Evolutionary conservation across 2,888 invertebrate species (phyloP).

Genomic region (Phoenoteleia sp.): DNA sequence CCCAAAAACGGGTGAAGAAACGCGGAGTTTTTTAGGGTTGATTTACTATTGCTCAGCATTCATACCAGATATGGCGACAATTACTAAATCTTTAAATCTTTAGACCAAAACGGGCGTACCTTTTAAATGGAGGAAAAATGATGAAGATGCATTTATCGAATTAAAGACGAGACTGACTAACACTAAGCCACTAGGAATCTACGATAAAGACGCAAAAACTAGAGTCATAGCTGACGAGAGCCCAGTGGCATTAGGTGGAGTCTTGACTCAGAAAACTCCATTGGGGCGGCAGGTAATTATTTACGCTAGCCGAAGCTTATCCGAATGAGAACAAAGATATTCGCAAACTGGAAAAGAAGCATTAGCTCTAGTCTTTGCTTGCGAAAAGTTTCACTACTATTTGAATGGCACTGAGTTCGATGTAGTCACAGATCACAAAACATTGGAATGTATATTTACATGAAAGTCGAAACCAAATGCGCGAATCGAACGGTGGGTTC

Average conservation of each 20-base stretch:
- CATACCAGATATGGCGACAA: conserved; percentile 74
- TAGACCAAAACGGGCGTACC: conserved; percentile 15
- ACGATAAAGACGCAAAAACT: conserved; percentile 77
- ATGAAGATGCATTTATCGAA: conserved; percentile 32
- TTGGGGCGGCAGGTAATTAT: conserved; percentile 80
- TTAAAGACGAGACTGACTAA: conserved; percentile 55
- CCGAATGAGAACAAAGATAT: conserved; percentile 80
- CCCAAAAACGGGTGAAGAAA: too few species aligned
- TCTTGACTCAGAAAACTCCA: conserved; percentile 77
- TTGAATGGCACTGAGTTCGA: conserved; percentile 84
- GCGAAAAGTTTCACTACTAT: conserved; percentile 82
- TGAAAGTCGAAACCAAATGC: conserved; percentile 67
- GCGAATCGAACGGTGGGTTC: conserved; percentile 77
- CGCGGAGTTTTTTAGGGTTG: conserved; percentile 62
- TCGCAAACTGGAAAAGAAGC: conserved; percentile 77
- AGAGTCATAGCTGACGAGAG: conserved; percentile 82
- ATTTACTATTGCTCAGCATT: conserved; percentile 75
- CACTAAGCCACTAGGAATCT: conserved; percentile 77
- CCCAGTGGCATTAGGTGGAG: conserved; percentile 80
- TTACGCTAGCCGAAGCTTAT: conserved; percentile 83
- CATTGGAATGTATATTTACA: conserved; percentile 79
- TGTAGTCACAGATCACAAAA: conserved; percentile 77
- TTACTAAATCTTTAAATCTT: conserved; percentile 75
- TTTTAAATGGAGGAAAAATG: conserved; percentile 36
- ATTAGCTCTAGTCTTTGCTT: conserved; percentile 73